phyloP scores from a whole-genome alignment of 64 coral and sea anemone genomes.

The Porites australiensis region DNA sequence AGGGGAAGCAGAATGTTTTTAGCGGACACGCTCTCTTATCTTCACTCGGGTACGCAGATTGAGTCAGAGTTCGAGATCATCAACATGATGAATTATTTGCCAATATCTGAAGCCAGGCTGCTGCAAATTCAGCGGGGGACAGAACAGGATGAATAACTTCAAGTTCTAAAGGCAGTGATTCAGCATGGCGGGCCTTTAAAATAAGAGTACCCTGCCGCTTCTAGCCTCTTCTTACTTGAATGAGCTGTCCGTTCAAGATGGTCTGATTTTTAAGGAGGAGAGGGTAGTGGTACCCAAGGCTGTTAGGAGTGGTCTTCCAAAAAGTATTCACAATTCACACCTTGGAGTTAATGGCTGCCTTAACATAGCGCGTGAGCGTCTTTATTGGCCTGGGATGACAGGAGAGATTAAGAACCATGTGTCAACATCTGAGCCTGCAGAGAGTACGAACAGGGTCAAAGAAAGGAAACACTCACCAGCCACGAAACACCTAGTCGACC shows the following conservation, averaged over 20 bases:
- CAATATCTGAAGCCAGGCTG: background rate
- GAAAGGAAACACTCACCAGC: background rate
- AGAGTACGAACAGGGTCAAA: background rate
- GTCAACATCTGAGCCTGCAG: too few relatives aligned
- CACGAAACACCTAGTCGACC: background rate
- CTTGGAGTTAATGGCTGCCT: conserved; percentile 10
- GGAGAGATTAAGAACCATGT: background rate
- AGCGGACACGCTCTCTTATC: too few relatives aligned
- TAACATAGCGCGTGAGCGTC: background rate
- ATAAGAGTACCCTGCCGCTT: background rate
- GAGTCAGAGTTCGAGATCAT: too few relatives aligned
- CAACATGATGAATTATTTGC: background rate
- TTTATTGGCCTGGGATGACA: too few relatives aligned
- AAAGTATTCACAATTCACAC: background rate
- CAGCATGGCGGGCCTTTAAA: background rate
- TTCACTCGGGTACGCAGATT: too few relatives aligned
- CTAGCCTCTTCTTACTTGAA: background rate
- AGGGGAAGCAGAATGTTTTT: background rate
- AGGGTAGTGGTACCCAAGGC: background rate
- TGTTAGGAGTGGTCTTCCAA: background rate
- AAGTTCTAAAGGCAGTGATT: background rate
- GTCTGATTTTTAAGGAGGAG: background rate
- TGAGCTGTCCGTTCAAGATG: background rate
- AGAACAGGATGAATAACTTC: background rate
- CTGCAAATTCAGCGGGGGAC: background rate